Conservation (phyloP, 2,113 vertebrate species). For the Motacilla alba region DNA sequence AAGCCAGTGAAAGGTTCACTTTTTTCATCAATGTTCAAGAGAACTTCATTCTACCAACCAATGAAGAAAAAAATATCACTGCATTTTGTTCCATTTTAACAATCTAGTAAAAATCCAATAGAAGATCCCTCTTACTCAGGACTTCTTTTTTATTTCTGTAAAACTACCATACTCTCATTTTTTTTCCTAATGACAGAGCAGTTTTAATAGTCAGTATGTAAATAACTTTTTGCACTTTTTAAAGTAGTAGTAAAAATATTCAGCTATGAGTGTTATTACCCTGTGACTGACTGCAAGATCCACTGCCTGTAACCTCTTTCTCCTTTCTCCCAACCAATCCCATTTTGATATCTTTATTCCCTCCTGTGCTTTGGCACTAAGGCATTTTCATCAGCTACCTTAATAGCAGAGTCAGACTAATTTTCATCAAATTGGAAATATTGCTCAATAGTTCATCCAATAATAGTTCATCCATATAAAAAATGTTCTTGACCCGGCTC, state of each 20-base stretch:
- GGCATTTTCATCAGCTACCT: neutral
- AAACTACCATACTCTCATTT: neutral
- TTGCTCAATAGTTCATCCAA: neutral
- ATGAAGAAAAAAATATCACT: neutral
- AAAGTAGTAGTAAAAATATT: neutral
- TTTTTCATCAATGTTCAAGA: neutral
- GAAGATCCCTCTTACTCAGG: neutral
- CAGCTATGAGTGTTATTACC: neutral
- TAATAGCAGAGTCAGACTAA: neutral
- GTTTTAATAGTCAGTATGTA: neutral
- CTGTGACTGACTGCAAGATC: neutral
- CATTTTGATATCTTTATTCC: neutral
- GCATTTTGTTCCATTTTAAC: neutral
- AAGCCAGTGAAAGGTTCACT: neutral
- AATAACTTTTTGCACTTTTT: neutral
- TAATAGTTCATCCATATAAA: neutral
- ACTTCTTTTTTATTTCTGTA: neutral
- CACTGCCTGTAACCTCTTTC: neutral
- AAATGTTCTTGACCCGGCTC: neutral
- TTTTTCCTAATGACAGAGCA: neutral
- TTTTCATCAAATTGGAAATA: conserved; percentile 25
- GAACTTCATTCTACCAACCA: neutral
- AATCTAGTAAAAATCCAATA: neutral
- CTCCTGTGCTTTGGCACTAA: neutral
- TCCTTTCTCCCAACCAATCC: neutral